A percentile compares a stretch with the other conserved stretches of the same genome.
These are phyloP conservation scores for Aphelenchoides bicaudatus DNA, from an alignment of 2,888 invertebrate species.

Conservation along the genomic window DNA sequence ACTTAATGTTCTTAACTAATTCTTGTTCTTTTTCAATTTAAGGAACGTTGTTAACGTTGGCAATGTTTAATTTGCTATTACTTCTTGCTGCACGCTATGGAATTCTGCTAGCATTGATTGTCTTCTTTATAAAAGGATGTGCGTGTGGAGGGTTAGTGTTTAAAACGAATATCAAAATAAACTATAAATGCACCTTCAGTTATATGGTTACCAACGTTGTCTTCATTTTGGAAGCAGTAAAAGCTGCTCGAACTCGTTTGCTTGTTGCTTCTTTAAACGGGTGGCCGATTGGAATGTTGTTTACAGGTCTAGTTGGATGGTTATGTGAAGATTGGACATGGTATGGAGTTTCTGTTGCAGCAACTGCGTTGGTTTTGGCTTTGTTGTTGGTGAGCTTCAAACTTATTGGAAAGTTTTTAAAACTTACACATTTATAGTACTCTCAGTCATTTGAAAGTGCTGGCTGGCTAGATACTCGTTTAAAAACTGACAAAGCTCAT, in stretches of 20 bases:
- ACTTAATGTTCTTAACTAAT: neutral
- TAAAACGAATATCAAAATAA: too few species aligned
- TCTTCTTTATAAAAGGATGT: slow-evolving; percentile 35
- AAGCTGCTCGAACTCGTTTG: slow-evolving; percentile 41
- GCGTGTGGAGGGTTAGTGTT: slow-evolving; percentile 45
- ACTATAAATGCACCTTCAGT: too few species aligned
- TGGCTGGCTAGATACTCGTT: slow-evolving; percentile 45
- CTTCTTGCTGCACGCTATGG: slow-evolving; percentile 19
- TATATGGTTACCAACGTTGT: slow-evolving; percentile 57
- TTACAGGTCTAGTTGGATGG: slow-evolving; percentile 36
- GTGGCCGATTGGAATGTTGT: slow-evolving; percentile 54
- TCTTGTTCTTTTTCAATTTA: too few species aligned
- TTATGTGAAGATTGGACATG: slow-evolving; percentile 34
- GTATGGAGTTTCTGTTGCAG: slow-evolving; percentile 12
- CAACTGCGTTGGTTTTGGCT: slow-evolving; percentile 27
- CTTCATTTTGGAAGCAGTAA: slow-evolving; percentile 49
- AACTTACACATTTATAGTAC: slow-evolving; percentile 31
- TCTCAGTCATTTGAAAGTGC: slow-evolving; percentile 42
- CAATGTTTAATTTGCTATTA: slow-evolving; percentile 30
- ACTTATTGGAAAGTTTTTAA: neutral
- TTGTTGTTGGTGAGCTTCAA: slow-evolving; percentile 27
- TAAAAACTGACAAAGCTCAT: slow-evolving; percentile 24
- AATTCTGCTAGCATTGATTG: too few species aligned
- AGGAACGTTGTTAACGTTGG: slow-evolving; percentile 40
- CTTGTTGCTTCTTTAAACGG: slow-evolving; percentile 54